phyloP scores from a whole-genome alignment of 2,113 vertebrate species.

The Oceanites oceanicus region DNA sequence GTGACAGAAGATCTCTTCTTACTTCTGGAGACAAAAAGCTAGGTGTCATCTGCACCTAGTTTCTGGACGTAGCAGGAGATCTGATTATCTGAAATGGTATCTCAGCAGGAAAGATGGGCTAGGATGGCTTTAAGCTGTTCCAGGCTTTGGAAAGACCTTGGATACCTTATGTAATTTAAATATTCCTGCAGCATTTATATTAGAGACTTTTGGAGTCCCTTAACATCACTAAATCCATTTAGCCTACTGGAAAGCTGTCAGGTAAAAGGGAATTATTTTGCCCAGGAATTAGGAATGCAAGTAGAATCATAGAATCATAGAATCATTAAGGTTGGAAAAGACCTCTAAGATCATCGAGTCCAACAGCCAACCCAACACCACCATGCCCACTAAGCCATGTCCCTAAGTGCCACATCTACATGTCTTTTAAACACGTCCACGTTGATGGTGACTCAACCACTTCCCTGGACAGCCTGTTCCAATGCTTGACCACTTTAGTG shows the following conservation, averaged over 20 bases:
- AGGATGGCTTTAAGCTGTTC: neutral
- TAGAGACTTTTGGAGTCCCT: neutral
- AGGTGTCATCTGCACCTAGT: neutral
- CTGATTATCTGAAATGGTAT: neutral
- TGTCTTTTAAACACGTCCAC: too few species aligned
- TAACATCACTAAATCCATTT: neutral
- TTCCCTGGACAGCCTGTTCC: too few species aligned
- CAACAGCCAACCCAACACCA: too few species aligned
- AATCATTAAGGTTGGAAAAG: too few species aligned
- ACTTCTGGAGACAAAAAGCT: neutral
- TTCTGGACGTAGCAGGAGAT: neutral
- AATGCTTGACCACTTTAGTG: too few species aligned
- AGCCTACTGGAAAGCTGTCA: neutral
- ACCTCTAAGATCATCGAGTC: too few species aligned
- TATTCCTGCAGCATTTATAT: neutral
- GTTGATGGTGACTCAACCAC: too few species aligned
- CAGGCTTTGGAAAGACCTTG: neutral
- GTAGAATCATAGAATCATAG: neutral
- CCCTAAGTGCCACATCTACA: too few species aligned
- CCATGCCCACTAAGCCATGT: too few species aligned
- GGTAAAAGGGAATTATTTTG: neutral
- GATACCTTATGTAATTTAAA: neutral
- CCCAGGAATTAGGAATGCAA: neutral
- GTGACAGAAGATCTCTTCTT: neutral
- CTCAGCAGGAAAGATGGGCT: neutral